Conservation (phyloP, 2,797 vertebrate genomes). For the Pteronotus mesoamericanus region DNA sequence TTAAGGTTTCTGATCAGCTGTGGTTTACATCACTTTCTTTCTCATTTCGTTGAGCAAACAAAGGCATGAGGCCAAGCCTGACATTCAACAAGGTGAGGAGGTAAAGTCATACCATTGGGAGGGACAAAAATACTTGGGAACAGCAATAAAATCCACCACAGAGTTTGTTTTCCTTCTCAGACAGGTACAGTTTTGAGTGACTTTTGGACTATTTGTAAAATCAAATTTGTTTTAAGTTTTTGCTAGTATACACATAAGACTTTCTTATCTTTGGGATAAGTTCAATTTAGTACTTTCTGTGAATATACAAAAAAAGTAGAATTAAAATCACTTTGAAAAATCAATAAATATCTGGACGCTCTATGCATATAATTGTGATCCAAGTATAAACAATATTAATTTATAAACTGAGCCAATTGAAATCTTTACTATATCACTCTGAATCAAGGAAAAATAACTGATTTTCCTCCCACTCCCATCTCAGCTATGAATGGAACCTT, state of each 20-base stretch:
- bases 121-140: neutral
- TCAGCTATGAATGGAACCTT: neutral
- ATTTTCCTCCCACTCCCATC: neutral
- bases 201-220: neutral
- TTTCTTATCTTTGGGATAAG: neutral
- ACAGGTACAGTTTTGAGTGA: neutral
- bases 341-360: neutral
- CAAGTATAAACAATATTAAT: conserved; percentile 27
- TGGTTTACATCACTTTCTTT: neutral
- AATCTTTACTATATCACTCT: neutral
- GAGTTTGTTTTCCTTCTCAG: neutral
- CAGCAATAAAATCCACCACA: neutral
- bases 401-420: neutral
- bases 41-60: neutral
- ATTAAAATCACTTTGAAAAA: conserved; percentile 43
- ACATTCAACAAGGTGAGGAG: neutral
- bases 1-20: neutral
- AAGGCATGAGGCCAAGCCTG: neutral
- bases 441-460: conserved; percentile 8
- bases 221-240: neutral
- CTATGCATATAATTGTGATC: neutral
- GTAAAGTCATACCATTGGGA: neutral
- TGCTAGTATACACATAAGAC: neutral
- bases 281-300: neutral
- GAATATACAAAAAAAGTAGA: neutral